Conservation (phyloP, 2,888 invertebrate species). For the Embidobia sp. region DNA sequence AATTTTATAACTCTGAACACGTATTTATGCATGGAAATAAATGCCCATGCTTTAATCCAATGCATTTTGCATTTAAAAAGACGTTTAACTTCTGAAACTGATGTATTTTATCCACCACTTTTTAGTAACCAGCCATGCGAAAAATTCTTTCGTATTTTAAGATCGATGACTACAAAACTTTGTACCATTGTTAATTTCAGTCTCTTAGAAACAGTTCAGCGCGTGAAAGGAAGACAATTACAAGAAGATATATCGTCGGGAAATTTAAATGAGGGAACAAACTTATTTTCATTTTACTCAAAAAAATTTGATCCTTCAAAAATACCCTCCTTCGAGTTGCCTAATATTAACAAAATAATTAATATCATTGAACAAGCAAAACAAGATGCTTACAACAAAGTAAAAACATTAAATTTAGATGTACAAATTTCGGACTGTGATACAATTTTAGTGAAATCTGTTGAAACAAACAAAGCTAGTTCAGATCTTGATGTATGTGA, state of each 20-base stretch:
- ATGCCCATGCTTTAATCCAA: constrained; percentile 57
- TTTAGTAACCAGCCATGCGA: constrained; percentile 51
- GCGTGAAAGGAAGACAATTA: constrained; percentile 35
- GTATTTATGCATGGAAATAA: constrained; percentile 63
- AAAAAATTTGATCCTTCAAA: background rate
- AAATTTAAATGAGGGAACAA: background rate
- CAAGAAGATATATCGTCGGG: constrained; percentile 22
- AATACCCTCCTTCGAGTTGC: background rate
- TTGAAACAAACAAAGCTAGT: too few relatives aligned
- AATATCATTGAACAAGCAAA: background rate
- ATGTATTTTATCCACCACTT: constrained; percentile 6
- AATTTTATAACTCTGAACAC: constrained; percentile 61
- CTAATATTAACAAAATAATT: background rate
- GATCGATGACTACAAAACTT: constrained; percentile 40
- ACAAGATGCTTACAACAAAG: background rate
- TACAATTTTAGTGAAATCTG: background rate
- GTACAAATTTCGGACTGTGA: background rate
- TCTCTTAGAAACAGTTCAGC: constrained; percentile 29
- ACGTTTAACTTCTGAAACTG: too few relatives aligned
- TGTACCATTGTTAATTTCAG: constrained; percentile 17
- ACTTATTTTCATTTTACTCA: background rate
- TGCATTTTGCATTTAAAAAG: background rate
- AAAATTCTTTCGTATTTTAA: constrained; percentile 41
- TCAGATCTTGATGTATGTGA: background rate
- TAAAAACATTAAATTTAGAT: constrained; percentile 2